Evolutionary conservation across 2,113 vertebrate species (phyloP).

Genomic region (Nothocercus nigrocapillus): DNA sequence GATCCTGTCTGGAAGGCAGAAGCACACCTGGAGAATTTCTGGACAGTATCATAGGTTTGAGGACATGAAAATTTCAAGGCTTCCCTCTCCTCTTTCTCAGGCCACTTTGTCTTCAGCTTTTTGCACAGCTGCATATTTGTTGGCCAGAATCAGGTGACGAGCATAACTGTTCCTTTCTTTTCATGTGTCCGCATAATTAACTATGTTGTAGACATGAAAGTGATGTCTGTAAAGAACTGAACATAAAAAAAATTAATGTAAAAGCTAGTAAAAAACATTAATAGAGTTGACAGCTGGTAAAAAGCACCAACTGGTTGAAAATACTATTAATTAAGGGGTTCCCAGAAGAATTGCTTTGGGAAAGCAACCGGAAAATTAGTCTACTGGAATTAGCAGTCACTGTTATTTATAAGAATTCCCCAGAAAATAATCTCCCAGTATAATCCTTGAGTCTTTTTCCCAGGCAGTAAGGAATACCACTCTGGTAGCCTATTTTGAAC

Average conservation of each 20-base stretch:
- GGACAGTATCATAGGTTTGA: background rate
- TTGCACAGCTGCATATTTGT: background rate
- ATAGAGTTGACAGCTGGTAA: background rate
- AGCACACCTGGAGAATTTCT: background rate
- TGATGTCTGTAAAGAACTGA: background rate
- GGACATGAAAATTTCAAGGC: background rate
- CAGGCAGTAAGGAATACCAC: background rate
- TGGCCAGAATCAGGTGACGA: background rate
- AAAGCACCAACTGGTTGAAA: conserved; percentile 10
- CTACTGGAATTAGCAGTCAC: conserved; percentile 33
- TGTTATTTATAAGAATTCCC: conserved; percentile 29
- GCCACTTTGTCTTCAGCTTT: background rate
- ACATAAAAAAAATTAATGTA: background rate
- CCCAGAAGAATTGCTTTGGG: background rate
- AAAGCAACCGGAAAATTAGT: conserved; percentile 49
- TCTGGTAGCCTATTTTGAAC: conserved; percentile 1
- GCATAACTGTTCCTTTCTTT: background rate
- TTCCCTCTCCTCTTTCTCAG: background rate
- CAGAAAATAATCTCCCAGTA: background rate
- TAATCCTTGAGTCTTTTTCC: conserved; percentile 15
- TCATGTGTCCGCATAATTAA: background rate
- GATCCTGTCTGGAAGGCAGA: background rate
- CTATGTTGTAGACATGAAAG: background rate
- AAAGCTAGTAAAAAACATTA: conserved; percentile 27
- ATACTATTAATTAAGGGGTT: background rate